Base-by-base conservation (phyloP, 2,888 invertebrate genomes). In the Caenorhabditis imperialis region DNA sequence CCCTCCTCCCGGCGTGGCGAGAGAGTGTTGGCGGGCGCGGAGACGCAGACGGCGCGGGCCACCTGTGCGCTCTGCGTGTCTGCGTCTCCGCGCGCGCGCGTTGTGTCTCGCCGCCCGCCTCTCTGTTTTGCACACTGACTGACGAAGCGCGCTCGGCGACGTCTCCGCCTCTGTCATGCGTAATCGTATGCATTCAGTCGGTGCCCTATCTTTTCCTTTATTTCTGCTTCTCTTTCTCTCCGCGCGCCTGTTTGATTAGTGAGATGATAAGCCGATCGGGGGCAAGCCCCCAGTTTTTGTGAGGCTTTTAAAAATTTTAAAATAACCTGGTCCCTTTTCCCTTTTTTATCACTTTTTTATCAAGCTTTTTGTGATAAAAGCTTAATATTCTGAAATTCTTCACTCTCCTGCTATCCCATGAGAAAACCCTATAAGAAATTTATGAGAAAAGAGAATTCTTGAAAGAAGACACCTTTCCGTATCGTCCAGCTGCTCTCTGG, bases 161-260 rank as follows among this genome's bases (percentile, higher is more conserved):
- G 55, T 42, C 55, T 65, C 37, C 48, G 54, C 48, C 65, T 40
- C 54, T 40, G 20, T 22, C 37, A 42, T 44, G 65, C 65, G 55
- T 65, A 57, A 65, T 65, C 55, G 55, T 65, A 65, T 57, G 65
- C 57, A 65, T 57, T 65, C 57, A 45, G 42, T 30, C 51, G 35
- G 20, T 18, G 22, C 33, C 50, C 37, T 18, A 37, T 48, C 50
- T 35, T 35, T 45, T 38, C 58, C 27, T 14, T 16, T 60, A 60
- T 61, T 61, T 55, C 44, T 25, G 40, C 55, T 37, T 30, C 51
- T 53, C 23, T 42, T 27, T 53, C 47, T 54, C n/a, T n/a, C n/a
- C 50, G 33, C 50, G n/a, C 50, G 33, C 35, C 33, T 44, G 30
- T 44, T 18, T 58, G 27, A 16, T 35, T 51, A n/a, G 27, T 33